These are phyloP conservation scores for Hydrochoerus hydrochaeris DNA, from an alignment of 2,113 vertebrate species.

Conservation along the genomic window DNA sequence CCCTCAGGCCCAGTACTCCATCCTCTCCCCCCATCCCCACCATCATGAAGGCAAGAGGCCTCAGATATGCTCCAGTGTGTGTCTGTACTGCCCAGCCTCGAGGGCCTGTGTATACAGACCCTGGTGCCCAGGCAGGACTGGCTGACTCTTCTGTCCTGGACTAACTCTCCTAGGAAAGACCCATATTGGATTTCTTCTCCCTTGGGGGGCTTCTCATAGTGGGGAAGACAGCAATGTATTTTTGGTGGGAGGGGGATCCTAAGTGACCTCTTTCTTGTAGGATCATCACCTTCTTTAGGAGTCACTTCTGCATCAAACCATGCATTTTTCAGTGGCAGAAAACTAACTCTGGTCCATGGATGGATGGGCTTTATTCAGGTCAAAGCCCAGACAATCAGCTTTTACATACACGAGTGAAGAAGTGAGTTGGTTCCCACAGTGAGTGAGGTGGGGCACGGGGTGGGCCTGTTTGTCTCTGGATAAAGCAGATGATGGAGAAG, in stretches of 20 bases:
- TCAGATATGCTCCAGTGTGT: not conserved
- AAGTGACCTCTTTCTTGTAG: no score
- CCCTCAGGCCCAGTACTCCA: not conserved
- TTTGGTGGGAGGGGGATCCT: not conserved
- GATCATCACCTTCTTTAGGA: not conserved
- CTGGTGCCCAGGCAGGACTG: not conserved
- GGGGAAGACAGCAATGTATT: not conserved
- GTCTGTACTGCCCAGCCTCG: not conserved
- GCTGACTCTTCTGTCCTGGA: not conserved
- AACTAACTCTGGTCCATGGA: not conserved
- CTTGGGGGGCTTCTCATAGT: accelerated
- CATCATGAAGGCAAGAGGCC: accelerated
- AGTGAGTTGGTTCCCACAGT: no score
- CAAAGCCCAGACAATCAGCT: not conserved
- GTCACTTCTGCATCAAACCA: not conserved
- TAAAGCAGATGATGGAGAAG: not conserved
- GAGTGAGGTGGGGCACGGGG: not conserved
- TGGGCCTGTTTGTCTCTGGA: not conserved
- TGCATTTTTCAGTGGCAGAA: not conserved
- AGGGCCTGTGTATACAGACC: not conserved
- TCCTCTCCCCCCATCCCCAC: not conserved
- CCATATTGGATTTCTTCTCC: no score
- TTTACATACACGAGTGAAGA: not conserved
- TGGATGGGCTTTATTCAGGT: not conserved
- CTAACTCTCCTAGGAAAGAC: not conserved